Evolutionary conservation across 2,888 invertebrate genomes (phyloP).

Genomic region (Antheraea assamensis): DNA sequence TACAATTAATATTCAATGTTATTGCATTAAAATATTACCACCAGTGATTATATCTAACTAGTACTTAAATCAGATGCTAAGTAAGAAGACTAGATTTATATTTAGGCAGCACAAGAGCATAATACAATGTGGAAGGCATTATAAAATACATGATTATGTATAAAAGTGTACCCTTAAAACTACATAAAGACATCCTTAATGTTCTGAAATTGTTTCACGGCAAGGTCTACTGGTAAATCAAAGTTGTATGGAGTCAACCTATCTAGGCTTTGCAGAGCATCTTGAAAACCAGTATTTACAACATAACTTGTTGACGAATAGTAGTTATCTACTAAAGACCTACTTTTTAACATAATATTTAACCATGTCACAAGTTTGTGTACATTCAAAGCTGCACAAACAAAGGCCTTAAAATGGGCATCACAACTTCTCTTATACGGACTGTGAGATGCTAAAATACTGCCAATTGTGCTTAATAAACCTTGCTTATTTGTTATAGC

Average conservation of each 20-base stretch:
- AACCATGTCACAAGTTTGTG: conserved; percentile 97
- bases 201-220: conserved; percentile 97
- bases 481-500: conserved; percentile 93
- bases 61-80: conserved; percentile 21
- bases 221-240: conserved; percentile 97
- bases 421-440: conserved; percentile 97
- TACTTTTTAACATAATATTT: conserved; percentile 94
- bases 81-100: conserved; percentile 43
- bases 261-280: conserved; percentile 95
- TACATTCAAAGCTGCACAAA: conserved; percentile 97
- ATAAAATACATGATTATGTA: conserved; percentile 54
- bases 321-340: conserved; percentile 88
- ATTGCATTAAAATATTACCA: no score
- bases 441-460: conserved; percentile 94
- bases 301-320: conserved; percentile 97
- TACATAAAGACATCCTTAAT: conserved; percentile 97
- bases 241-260: conserved; percentile 92
- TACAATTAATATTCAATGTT: no score
- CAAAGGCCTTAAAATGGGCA: conserved; percentile 98
- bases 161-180: conserved; percentile 61
- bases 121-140: conserved; percentile 54
- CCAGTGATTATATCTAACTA: not conserved
- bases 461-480: conserved; percentile 94
- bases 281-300: conserved; percentile 97
- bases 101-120: conserved; percentile 38